A percentile compares a stretch with the other conserved stretches of the same genome.
Conservation (phyloP, 2,113 vertebrate species). For the Eonycteris spelaea region DNA sequence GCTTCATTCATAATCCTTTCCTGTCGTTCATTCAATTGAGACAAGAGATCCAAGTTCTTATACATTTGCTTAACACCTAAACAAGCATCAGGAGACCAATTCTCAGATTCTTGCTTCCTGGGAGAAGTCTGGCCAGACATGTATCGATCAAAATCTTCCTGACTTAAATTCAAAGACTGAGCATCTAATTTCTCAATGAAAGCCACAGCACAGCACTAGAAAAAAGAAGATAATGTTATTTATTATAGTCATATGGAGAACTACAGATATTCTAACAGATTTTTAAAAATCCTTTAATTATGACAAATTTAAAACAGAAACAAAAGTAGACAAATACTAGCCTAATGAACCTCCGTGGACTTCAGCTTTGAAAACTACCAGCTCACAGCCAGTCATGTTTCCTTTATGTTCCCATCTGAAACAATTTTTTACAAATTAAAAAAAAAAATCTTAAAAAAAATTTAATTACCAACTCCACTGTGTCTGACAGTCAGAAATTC, state of each 20-base stretch:
- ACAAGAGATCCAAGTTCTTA: constrained; percentile 91
- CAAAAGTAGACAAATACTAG: neutral
- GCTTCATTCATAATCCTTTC: constrained; percentile 89
- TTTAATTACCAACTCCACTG: neutral
- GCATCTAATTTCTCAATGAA: constrained; percentile 98
- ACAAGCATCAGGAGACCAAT: constrained; percentile 83
- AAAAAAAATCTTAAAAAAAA: neutral
- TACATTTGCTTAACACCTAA: constrained; percentile 90
- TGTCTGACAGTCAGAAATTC: neutral
- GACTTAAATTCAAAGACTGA: constrained; percentile 94
- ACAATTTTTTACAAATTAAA: neutral
- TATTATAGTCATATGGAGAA: neutral
- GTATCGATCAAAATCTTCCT: constrained; percentile 96
- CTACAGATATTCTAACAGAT: neutral
- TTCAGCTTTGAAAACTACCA: neutral
- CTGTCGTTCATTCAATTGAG: constrained; percentile 89
- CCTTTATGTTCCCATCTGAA: neutral
- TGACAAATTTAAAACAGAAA: neutral
- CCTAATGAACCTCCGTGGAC: neutral
- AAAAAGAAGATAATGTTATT: constrained; percentile 31
- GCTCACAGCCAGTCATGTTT: neutral
- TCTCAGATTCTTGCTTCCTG: constrained; percentile 83
- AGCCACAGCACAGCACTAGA: constrained; percentile 95
- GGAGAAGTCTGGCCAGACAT: constrained; percentile 95
- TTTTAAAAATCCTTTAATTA: neutral